Base-by-base conservation (phyloP, 2,797 vertebrate species). In the Champsocephalus esox region DNA sequence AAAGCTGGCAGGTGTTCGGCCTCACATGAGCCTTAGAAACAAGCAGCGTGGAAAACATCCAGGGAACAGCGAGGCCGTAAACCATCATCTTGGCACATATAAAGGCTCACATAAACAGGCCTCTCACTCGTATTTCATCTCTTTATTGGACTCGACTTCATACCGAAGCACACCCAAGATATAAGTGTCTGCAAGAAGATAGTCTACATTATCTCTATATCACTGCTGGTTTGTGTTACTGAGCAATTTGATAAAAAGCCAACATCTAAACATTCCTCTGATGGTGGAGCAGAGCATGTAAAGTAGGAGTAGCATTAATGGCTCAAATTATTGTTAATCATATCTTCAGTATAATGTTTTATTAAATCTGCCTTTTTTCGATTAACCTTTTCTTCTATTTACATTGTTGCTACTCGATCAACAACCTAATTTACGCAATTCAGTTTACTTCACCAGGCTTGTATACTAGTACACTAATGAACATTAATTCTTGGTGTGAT, bases 101-200 rank as follows among this genome's bases (percentile, higher is more conserved):
- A 88, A 84, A 84, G 73, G 55, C 75, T 87, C 66, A 80, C 77
- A 87, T 88, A 92, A 92, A 89, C 87, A 87, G 73, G 88, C 68
- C 77, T 84, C 81, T 79, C 70, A 16, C 83, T 89, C 91, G 79
- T 89, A 92, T 93, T 89, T 93, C 88, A 91, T 70, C 59, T 57
- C 62, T 86, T 87, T 86, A 89, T 87, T 89, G 83, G 78, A 65
- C 60, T 74, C 57, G 3, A 83, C 70, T 73, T 83, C 72, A 60
- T 28, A 21, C 52, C 43, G 24, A 10, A 63, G 77, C 70, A 76
- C 70, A 75, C 70, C 73, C 74, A 75, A 82, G 81, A 81, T 80
- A 79, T 80, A 81, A 91, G 85, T 68, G 82, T 78, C 79, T 86
- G 79, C 82, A 87, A 70, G 86, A 84, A 84, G 74, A 78, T 56